Conservation (phyloP, 2,797 vertebrate species). For the Sternarchorhynchus goeldii region DNA sequence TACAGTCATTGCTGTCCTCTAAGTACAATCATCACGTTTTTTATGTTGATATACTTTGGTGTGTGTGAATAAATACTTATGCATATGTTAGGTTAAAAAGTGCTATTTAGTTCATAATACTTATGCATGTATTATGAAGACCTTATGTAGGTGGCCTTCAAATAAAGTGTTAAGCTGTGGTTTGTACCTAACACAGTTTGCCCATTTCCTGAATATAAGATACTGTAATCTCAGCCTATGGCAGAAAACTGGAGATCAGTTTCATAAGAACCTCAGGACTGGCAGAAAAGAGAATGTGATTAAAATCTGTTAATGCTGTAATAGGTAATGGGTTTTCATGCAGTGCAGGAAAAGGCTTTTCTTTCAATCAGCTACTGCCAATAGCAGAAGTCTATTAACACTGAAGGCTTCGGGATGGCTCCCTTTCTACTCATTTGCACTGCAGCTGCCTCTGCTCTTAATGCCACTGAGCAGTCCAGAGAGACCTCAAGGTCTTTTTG, state of each 20-base stretch:
- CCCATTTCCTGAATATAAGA: not conserved
- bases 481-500: conserved; percentile 10
- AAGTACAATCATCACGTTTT: no score
- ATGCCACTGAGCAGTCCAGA: conserved; percentile 10
- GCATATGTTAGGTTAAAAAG: no score
- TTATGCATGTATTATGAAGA: no score
- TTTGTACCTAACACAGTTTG: no score
- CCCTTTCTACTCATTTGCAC: conserved; percentile 1
- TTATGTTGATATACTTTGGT: no score
- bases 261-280: not conserved
- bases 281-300: not conserved
- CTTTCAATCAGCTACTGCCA: conserved; percentile 8
- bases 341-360: not conserved
- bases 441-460: conserved; percentile 7
- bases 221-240: not conserved
- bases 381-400: conserved; percentile 24
- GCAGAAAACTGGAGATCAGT: not conserved
- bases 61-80: no score
- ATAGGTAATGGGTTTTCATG: conserved; percentile 7
- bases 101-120: no score
- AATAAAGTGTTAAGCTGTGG: no score
- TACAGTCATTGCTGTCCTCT: no score
- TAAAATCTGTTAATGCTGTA: conserved; percentile 32
- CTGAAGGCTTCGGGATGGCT: conserved; percentile 20
- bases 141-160: no score